phyloP scores from a whole-genome alignment of 2,888 invertebrate genomes.

The Torymus tubicola region DNA sequence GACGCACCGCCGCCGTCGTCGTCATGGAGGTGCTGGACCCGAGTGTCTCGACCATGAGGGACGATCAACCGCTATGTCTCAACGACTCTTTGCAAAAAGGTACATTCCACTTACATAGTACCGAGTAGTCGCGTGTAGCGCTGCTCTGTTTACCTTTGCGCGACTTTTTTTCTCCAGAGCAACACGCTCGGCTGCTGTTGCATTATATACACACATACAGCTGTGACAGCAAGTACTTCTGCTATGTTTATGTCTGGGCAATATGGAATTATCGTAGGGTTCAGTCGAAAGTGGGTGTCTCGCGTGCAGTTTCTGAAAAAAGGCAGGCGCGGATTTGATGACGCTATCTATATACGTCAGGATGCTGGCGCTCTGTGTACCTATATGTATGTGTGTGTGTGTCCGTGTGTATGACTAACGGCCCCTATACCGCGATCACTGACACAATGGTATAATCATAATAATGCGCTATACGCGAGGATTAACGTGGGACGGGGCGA shows the following conservation, averaged over 20 bases:
- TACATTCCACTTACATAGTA: constrained; percentile 43
- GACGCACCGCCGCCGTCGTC: constrained; percentile 28
- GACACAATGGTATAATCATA: constrained; percentile 40
- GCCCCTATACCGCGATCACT: constrained; percentile 18
- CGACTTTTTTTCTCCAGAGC: background rate
- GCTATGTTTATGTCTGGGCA: background rate
- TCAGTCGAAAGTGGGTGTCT: no score
- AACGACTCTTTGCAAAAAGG: constrained; percentile 72
- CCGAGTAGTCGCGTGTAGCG: background rate
- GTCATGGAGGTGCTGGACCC: constrained; percentile 73
- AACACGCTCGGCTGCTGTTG: background rate
- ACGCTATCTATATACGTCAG: no score
- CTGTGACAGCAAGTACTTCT: background rate
- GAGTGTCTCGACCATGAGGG: constrained; percentile 67
- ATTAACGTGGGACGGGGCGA: no score
- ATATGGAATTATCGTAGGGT: no score
- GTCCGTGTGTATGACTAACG: background rate
- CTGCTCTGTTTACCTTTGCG: constrained; percentile 4
- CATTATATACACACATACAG: background rate
- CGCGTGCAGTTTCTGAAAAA: no score
- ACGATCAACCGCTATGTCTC: constrained; percentile 71
- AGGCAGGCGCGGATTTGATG: no score
- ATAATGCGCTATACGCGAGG: background rate
- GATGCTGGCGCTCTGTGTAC: no score
- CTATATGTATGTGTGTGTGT: no score